Evolutionary conservation across 2,888 invertebrate genomes (phyloP).

Genomic region (Disparrhopalites patrizii): DNA sequence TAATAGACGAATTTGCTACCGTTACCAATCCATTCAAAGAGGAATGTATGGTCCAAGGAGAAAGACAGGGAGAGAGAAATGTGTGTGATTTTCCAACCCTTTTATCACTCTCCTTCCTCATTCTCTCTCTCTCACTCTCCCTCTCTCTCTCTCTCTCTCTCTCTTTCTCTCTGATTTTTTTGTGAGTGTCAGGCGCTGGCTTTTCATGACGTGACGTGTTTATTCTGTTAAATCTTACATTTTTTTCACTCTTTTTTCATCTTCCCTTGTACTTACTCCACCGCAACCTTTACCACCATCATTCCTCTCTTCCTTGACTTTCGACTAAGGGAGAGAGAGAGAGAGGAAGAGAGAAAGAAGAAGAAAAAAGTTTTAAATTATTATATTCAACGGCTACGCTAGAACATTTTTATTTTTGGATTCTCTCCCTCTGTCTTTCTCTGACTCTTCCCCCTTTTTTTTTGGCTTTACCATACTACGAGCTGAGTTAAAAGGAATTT

Average conservation of each 20-base stretch:
- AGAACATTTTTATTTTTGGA: conserved; percentile 11
- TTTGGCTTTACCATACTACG: neutral
- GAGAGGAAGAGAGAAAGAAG: no score
- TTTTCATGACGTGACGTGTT: conserved; percentile 19
- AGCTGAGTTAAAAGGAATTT: conserved; percentile 11
- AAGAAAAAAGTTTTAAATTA: conserved; percentile 18
- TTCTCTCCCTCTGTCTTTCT: conserved; percentile 1
- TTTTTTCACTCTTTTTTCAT: neutral
- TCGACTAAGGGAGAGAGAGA: no score
- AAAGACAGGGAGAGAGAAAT: neutral
- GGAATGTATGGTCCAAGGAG: conserved; percentile 1
- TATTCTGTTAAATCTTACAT: conserved; percentile 21
- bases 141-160: neutral
- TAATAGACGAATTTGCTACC: conserved; percentile 18
- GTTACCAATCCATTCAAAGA: conserved; percentile 24
- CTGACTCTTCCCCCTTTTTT: neutral
- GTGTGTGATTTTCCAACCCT: conserved; percentile 1
- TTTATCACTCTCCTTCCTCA: no score
- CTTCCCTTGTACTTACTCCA: no score
- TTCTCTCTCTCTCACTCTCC: neutral
- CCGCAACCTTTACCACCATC: conserved; percentile 12
- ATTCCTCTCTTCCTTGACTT: conserved; percentile 5
- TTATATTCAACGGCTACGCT: conserved; percentile 22
- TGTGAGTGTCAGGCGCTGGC: conserved; percentile 5
- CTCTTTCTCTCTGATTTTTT: neutral